Percentiles rank a stretch among this genome's conserved stretches.
phyloP scores from a whole-genome alignment of 2,888 invertebrate genomes.

The Scaptomyza tumidula region DNA sequence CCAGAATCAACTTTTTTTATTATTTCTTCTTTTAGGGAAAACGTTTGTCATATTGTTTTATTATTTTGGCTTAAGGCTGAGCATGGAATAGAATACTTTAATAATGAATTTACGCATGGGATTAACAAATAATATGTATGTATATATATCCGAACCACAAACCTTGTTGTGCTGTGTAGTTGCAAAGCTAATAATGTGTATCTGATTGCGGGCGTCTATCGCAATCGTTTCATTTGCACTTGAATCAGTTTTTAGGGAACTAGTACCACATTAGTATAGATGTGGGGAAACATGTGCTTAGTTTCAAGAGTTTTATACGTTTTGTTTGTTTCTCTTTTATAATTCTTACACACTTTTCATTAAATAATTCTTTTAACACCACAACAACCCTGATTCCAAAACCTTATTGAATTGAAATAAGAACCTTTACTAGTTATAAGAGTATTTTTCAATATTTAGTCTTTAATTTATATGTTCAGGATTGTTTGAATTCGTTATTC shows the following conservation, averaged over 20 bases:
- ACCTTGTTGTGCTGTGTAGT: constrained; percentile 14
- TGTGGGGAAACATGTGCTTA: not conserved
- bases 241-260: not conserved
- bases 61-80: too few species aligned
- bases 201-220: not conserved
- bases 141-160: not conserved
- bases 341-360: not conserved
- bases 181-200: not conserved
- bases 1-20: not conserved
- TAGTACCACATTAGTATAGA: too few species aligned
- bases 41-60: too few species aligned
- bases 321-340: not conserved
- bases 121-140: not conserved
- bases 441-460: too few species aligned
- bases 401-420: too few species aligned
- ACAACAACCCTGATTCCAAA: not conserved
- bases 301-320: too few species aligned
- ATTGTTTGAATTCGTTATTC: not conserved
- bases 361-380: not conserved
- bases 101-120: not conserved
- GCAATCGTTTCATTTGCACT: not conserved
- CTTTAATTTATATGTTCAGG: too few species aligned
- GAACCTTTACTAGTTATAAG: too few species aligned
- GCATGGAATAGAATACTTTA: too few species aligned
- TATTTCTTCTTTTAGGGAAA: not conserved